A percentile compares a stretch with the other conserved stretches of the same genome.
phyloP scores from a whole-genome alignment of 1,140 invertebrate genomes.

The Andricus grossulariae region DNA sequence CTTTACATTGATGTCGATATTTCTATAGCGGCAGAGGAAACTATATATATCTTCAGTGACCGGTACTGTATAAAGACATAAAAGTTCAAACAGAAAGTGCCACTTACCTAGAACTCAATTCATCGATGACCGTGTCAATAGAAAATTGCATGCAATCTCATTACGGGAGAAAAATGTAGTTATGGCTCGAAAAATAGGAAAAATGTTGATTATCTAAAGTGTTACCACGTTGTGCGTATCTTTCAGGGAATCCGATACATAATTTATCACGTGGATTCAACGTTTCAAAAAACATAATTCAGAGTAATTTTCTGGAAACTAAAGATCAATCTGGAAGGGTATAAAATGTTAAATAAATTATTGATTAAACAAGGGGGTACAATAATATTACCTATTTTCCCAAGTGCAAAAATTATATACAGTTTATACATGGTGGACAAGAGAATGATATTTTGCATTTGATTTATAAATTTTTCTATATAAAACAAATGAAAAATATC shows the following conservation, averaged over 20 bases:
- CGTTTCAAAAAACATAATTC: background rate
- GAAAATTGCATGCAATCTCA: constrained; percentile 1
- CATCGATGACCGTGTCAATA: constrained; percentile 3
- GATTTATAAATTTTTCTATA: too few species aligned
- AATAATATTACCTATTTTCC: background rate
- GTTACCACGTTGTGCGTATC: background rate
- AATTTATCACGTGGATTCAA: constrained; percentile 8
- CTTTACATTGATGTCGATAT: constrained; percentile 15
- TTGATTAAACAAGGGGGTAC: background rate
- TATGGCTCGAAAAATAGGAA: background rate
- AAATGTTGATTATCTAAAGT: background rate
- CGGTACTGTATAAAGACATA: background rate
- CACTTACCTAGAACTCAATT: constrained; percentile 18
- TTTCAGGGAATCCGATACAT: constrained; percentile 6
- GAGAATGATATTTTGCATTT: too few species aligned
- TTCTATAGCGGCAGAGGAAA: background rate
- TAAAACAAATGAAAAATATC: too few species aligned
- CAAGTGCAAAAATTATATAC: too few species aligned
- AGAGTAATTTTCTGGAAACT: background rate
- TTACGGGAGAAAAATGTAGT: constrained; percentile 7
- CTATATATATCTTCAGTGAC: background rate
- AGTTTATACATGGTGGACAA: too few species aligned
- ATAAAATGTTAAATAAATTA: background rate
- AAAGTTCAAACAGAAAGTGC: constrained; percentile 1
- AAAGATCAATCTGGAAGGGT: constrained; percentile 7